Percentiles rank a stretch among this genome's conserved stretches.
Conservation (phyloP, 2,113 vertebrate species). For the Nannospalax galili region DNA sequence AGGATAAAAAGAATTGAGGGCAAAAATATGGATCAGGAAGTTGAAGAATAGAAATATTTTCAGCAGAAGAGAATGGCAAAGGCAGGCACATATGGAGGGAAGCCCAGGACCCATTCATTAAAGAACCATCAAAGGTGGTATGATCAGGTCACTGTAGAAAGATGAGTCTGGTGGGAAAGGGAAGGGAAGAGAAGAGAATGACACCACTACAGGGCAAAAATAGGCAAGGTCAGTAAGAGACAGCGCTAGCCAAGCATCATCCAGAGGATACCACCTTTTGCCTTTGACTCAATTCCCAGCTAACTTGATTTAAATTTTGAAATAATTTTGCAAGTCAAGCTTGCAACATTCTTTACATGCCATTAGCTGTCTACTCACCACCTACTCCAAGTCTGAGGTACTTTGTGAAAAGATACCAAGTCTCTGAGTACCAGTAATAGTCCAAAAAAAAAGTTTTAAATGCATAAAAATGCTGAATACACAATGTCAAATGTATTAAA, state of each 20-base stretch:
- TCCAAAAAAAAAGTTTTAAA: background rate
- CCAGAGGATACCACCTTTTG: background rate
- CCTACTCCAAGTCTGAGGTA: slow-evolving; percentile 40
- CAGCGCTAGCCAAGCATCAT: background rate
- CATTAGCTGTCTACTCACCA: slow-evolving; percentile 60
- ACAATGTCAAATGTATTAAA: slow-evolving; percentile 28
- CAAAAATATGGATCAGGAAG: background rate
- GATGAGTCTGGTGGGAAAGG: background rate
- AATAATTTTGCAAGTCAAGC: slow-evolving; percentile 63
- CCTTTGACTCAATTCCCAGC: background rate
- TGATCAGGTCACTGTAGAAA: background rate
- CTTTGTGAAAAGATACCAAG: slow-evolving; percentile 65
- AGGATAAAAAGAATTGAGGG: background rate
- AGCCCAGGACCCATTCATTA: background rate
- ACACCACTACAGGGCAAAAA: background rate
- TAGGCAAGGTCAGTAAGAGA: background rate
- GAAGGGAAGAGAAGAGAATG: background rate
- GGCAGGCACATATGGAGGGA: background rate
- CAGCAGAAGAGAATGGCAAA: background rate
- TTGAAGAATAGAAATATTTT: background rate
- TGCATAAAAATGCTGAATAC: slow-evolving; percentile 27
- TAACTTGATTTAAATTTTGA: slow-evolving; percentile 56
- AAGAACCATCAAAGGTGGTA: background rate
- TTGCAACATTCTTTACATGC: slow-evolving; percentile 62
- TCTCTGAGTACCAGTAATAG: background rate